Percentiles rank a stretch among this genome's conserved stretches.
phyloP scores from a whole-genome alignment of 2,113 vertebrate genomes.

The Hippocampus comes region DNA sequence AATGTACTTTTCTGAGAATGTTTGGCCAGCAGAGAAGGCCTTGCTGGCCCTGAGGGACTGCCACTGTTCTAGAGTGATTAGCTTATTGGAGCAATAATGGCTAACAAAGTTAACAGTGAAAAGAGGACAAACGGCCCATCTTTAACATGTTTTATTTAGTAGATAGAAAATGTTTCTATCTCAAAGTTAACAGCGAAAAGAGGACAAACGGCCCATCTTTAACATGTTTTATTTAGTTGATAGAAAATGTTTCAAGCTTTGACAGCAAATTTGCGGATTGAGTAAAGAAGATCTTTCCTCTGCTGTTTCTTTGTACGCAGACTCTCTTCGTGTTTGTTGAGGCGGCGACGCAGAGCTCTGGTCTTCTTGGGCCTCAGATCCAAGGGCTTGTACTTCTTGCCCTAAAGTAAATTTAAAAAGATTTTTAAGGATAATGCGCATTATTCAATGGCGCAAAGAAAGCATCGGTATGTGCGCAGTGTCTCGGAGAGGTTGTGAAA shows the following conservation, averaged over 20 bases:
- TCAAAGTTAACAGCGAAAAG: not conserved
- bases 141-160: slow-evolving; percentile 69
- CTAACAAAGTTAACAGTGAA: not conserved
- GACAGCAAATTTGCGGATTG: slow-evolving; percentile 87
- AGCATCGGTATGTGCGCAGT: too few relatives aligned
- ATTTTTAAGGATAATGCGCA: too few relatives aligned
- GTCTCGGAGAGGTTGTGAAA: not conserved
- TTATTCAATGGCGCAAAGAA: too few relatives aligned
- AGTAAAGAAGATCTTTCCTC: slow-evolving; percentile 87
- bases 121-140: not conserved
- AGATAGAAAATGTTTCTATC: slow-evolving; percentile 57
- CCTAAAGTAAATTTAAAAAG: slow-evolving; percentile 64
- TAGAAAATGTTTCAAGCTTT: slow-evolving; percentile 81
- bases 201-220: not conserved
- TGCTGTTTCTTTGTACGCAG: slow-evolving; percentile 95
- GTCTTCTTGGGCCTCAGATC: slow-evolving; percentile 98
- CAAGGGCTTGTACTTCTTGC: slow-evolving; percentile 97
- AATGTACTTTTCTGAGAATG: too few relatives aligned
- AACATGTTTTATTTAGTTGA: slow-evolving; percentile 68
- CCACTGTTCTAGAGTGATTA: too few relatives aligned
- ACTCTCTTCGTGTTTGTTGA: slow-evolving; percentile 89
- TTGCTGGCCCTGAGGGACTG: too few relatives aligned
- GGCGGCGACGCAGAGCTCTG: slow-evolving; percentile 85
- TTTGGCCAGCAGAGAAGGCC: too few relatives aligned
- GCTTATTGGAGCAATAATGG: not conserved